These are phyloP conservation scores for Guaruba guarouba DNA, from an alignment of 2,113 vertebrate genomes.

Conservation along the genomic window DNA sequence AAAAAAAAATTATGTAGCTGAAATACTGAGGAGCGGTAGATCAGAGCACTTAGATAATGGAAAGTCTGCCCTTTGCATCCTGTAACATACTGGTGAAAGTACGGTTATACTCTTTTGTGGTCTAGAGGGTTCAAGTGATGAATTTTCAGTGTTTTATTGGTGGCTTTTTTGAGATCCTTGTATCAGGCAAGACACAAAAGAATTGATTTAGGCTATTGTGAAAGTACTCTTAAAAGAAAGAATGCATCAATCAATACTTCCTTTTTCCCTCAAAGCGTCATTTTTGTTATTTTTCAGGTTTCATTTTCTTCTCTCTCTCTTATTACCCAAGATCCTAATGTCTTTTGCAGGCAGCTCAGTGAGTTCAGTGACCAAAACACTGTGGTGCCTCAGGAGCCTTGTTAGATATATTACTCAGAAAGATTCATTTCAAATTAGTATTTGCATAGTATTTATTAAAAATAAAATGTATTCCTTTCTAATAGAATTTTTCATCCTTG, in stretches of 20 bases:
- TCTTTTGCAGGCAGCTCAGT: background rate
- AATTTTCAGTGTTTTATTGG: background rate
- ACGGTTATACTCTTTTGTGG: background rate
- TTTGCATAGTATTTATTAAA: background rate
- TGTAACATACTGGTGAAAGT: background rate
- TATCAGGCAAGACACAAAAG: background rate
- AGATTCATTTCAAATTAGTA: background rate
- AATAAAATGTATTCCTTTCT: background rate
- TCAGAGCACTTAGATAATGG: background rate
- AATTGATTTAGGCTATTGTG: background rate
- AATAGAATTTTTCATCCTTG: background rate
- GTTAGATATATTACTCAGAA: background rate
- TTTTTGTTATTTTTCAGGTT: background rate
- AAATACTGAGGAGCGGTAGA: background rate
- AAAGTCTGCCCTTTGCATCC: background rate
- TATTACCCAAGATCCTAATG: background rate
- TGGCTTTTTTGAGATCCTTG: background rate
- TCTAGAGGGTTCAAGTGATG: background rate
- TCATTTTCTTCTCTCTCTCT: background rate
- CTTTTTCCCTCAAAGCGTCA: background rate
- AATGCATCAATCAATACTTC: background rate
- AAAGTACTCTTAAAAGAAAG: background rate
- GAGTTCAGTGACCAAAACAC: background rate
- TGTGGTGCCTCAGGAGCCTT: background rate
- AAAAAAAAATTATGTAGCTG: background rate